A percentile compares a stretch with the other conserved stretches of the same genome.
Conservation (phyloP, 1,140 invertebrate genomes). For the Danaus melanippus region DNA sequence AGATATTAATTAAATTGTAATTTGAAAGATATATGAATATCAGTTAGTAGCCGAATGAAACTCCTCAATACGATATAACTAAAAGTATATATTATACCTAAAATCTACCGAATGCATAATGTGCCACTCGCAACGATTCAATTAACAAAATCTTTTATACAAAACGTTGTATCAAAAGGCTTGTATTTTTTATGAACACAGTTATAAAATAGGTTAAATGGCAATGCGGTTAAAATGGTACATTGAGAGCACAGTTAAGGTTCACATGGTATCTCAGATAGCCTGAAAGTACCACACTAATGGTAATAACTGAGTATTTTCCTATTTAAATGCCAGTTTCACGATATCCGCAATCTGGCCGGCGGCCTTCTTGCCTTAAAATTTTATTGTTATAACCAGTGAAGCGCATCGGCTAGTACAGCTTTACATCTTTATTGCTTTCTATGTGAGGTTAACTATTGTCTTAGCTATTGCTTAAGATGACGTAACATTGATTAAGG, state of each 20-base stretch:
- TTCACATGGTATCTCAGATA: conserved; percentile 4
- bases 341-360: conserved; percentile 25
- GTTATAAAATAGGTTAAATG: conserved; percentile 5
- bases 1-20: too few relatives aligned
- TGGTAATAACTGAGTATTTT: conserved; percentile 18
- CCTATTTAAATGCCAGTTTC: conserved; percentile 16
- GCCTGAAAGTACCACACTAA: conserved; percentile 6
- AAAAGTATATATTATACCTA: too few relatives aligned
- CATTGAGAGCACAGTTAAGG: conserved; percentile 5
- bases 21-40: too few relatives aligned
- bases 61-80: too few relatives aligned
- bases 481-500: too few relatives aligned
- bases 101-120: too few relatives aligned
- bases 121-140: too few relatives aligned
- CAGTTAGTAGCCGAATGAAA: too few relatives aligned
- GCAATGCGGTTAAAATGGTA: conserved; percentile 2
- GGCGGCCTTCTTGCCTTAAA: conserved; percentile 29
- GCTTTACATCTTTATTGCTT: conserved; percentile 35
- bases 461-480: too few relatives aligned
- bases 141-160: too few relatives aligned
- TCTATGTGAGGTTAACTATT: conserved; percentile 7
- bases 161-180: too few relatives aligned
- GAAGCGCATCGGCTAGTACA: conserved; percentile 21
- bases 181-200: background rate
- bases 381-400: conserved; percentile 44